These are phyloP conservation scores for Drosophila murphyi DNA, from an alignment of 1,140 invertebrate species.

Conservation along the genomic window DNA sequence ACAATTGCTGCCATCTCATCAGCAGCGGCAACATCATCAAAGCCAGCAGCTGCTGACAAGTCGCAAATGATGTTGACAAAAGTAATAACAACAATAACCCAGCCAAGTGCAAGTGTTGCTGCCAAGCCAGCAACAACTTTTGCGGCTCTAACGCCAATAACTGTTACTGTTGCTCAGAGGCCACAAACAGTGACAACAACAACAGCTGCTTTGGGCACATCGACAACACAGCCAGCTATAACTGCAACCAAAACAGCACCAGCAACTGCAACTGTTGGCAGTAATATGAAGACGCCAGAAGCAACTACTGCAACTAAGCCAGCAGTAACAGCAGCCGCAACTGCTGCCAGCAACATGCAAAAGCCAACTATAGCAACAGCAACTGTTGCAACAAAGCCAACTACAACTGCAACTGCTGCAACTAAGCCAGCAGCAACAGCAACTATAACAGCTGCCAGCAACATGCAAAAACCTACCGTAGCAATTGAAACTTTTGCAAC, in stretches of 20 bases:
- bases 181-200: constrained; percentile 10
- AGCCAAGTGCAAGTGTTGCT: constrained; percentile 20
- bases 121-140: constrained; percentile 16
- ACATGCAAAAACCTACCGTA: constrained; percentile 9
- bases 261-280: not conserved
- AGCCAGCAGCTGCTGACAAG: constrained; percentile 15
- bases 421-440: constrained; percentile 8
- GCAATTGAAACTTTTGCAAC: constrained; percentile 1
- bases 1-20: constrained; percentile 14
- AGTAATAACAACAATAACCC: constrained; percentile 11
- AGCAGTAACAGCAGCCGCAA: not conserved
- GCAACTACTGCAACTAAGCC: not conserved
- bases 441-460: not conserved
- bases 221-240: constrained; percentile 10
- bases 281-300: constrained; percentile 15
- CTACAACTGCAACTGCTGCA: not conserved
- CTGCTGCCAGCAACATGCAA: not conserved
- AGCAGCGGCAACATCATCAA: constrained; percentile 4
- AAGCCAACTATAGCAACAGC: constrained; percentile 1
- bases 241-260: constrained; percentile 9
- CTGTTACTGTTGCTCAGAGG: constrained; percentile 17
- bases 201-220: not conserved
- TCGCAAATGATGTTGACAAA: constrained; percentile 14
- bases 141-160: constrained; percentile 22
- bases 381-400: constrained; percentile 9